Base-by-base conservation (phyloP, 92 coral and sea anemone genomes). In the Montipora capitata region DNA sequence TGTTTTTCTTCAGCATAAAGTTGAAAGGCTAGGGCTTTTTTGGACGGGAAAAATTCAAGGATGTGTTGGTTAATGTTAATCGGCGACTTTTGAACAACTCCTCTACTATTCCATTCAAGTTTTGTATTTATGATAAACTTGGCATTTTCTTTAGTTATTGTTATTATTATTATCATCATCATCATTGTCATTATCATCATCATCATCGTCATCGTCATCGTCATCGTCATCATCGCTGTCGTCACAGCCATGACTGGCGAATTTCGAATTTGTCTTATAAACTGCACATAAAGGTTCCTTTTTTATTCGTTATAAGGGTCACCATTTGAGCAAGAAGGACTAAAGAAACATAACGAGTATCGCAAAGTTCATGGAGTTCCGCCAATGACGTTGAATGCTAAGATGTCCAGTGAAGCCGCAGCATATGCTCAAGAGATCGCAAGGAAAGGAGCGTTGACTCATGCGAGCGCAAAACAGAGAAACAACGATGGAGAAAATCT, bases 301-400 rank as follows among this genome's bases (percentile, higher is more conserved):
- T 10, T 14, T 8, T 72, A 45, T 18, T 15, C 7, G 9, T 63
- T 4, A 76, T 42, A 20, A 27, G 91, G 76, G 13, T 57, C 88
- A n/a, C 69, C 72, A 2, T 85, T 84, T 68, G 88, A 74, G 54
- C 18, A 76, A 51, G 91, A 89, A 52, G 96, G 62, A 40, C 84
- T 97, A 18, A 90, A 82, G 12, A 91, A 91, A 18, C 97, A 95
- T 81, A 97, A 97, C 69, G 79, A 91, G 77, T 92, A 76, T 57
- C 96, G 99, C 18, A 38, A 80, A 49, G 78, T 84, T 52, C 99
- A 97, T 67, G 85, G 81, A n/a, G 96, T 97, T 52, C 94, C 93
- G 5, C 86, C 88, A 1, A 81, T 97, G 90, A 87, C 51, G 43
- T 73, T 95, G 1, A 87, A 94, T 84, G 91, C 95, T 59, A 80